Conservation (phyloP, 2,113 vertebrate genomes). For the Hypanus sabinus region DNA sequence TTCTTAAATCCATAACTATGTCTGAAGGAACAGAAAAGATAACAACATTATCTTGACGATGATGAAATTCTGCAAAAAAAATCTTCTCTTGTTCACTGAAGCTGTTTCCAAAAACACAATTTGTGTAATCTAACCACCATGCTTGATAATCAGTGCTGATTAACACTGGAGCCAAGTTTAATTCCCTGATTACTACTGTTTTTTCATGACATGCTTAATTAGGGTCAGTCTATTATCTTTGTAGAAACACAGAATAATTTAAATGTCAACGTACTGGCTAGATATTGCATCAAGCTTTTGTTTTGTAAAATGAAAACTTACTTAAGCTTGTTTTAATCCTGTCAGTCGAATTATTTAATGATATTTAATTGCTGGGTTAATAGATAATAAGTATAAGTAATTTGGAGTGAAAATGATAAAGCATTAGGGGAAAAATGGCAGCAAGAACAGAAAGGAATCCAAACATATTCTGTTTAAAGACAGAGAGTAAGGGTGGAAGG, state of each 20-base stretch:
- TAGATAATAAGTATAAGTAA: too few species aligned
- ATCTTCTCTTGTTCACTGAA: neutral
- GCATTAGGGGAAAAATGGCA: too few species aligned
- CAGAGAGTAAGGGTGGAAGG: too few species aligned
- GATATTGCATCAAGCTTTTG: neutral
- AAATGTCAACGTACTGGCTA: neutral
- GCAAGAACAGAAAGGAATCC: too few species aligned
- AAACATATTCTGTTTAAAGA: too few species aligned
- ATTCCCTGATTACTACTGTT: neutral
- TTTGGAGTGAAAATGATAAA: too few species aligned
- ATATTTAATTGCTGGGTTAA: neutral
- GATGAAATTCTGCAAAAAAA: neutral
- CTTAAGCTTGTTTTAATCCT: neutral
- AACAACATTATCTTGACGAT: neutral
- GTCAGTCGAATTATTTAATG: neutral
- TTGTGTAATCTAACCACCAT: neutral
- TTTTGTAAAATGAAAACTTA: conserved; percentile 1
- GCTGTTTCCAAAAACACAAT: neutral
- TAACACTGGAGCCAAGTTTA: neutral
- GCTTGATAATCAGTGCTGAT: conserved; percentile 8
- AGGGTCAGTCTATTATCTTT: neutral
- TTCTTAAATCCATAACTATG: too few species aligned
- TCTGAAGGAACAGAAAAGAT: neutral
- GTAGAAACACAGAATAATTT: neutral
- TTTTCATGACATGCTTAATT: conserved; percentile 15